These are phyloP conservation scores for Empidonax traillii DNA, from an alignment of 2,113 vertebrate genomes.

Conservation along the genomic window DNA sequence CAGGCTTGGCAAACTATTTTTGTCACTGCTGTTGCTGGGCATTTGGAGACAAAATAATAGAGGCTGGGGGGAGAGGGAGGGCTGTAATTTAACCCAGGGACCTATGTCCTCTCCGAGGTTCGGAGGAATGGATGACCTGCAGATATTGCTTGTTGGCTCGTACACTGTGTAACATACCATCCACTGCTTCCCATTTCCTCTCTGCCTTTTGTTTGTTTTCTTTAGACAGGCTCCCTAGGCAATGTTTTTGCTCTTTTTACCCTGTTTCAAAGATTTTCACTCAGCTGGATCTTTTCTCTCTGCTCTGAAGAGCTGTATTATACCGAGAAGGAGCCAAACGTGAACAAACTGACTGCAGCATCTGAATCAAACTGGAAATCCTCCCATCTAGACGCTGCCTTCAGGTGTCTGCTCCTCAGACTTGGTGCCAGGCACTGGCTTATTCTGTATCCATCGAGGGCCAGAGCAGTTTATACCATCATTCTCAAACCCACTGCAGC, in stretches of 20 bases:
- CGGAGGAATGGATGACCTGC: background rate
- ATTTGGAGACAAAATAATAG: slow-evolving; percentile 32
- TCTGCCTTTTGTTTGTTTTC: slow-evolving; percentile 27
- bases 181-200: slow-evolving; percentile 29
- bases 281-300: background rate
- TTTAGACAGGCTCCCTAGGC: background rate
- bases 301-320: background rate
- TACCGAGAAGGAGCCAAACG: background rate
- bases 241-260: background rate
- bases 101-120: background rate
- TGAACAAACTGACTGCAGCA: accelerated
- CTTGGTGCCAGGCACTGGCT: background rate
- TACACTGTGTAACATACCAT: background rate
- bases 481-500: background rate
- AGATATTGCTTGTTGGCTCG: slow-evolving; percentile 13
- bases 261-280: background rate
- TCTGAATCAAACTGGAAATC: background rate
- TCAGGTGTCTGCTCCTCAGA: background rate
- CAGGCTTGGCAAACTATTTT: slow-evolving; percentile 23
- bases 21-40: slow-evolving; percentile 3
- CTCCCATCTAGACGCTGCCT: background rate
- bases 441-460: background rate
- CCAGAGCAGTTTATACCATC: background rate
- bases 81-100: background rate
- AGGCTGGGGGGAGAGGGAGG: background rate